Evolutionary conservation across 2,797 vertebrate genomes (phyloP), one percentile per base, ranked within the genome.

Genomic region (Lepus townsendii): DNA sequence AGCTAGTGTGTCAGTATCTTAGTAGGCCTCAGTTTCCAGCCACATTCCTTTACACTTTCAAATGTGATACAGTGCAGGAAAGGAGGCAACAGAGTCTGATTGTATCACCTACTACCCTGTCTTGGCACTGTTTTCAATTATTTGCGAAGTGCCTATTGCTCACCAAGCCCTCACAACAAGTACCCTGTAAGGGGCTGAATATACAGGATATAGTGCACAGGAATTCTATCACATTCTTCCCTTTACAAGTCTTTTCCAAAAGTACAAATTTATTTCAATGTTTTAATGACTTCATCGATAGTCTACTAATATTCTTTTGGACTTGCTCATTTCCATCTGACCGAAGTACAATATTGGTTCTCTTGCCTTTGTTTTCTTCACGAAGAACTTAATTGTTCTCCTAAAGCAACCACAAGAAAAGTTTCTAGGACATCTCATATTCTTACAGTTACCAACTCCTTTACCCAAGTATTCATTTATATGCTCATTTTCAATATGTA

Each of bases 311-410:
- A 75, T 4, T 24, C 26, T 76, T 38, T 76, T 42, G 47, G 42
- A 19, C 65, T 78, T 66, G 24, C 8, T 79, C n/a, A 24, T 82
- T 10, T 57, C 63, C 69, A 5, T 66, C 42, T 66, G 42, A 75
- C 65, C 24, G 38, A 42, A 47, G 32, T 52, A 32, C 30, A 42
- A 1, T 75, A 87, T 76, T 52, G 71, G 54, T 77, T 72, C 42
- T 63, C 78, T 75, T 71, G 22, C 83, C 66, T 95, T 91, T 76
- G 38, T 63, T 88, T 95, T 93, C 62, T 80, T 82, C 60, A 68
- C 82, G 76, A 90, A 88, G 73, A 88, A 75, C 83, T 91, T 27
- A 26, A 84, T 82, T 90, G 78, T 42, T 32, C 66, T 71, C 19
- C 75, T 72, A 47, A 90, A 75, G 47, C 32, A 79, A 35, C 68